Evolutionary conservation across 2,888 invertebrate species (phyloP).

Genomic region (Bedellia somnulentella): DNA sequence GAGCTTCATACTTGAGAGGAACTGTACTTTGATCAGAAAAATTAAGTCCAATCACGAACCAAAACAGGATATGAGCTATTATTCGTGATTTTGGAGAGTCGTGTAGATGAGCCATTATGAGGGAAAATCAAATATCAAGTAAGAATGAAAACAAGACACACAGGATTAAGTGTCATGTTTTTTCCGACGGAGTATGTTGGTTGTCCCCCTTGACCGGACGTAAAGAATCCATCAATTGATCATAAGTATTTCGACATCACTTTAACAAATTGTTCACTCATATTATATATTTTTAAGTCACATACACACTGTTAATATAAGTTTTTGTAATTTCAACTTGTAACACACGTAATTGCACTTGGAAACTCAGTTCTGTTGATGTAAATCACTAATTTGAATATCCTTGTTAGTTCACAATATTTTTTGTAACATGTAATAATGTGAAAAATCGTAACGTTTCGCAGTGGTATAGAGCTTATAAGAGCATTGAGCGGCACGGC

Average conservation of each 20-base stretch:
- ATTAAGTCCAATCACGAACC: conserved; percentile 42
- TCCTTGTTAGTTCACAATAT: too few species aligned
- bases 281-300: too few species aligned
- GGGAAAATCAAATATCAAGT: conserved; percentile 50
- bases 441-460: too few species aligned
- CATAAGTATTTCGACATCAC: conserved; percentile 32
- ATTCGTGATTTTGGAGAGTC: conserved; percentile 30
- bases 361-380: too few species aligned
- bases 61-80: conserved; percentile 38
- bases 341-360: too few species aligned
- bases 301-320: too few species aligned
- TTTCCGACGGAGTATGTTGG: conserved; percentile 52
- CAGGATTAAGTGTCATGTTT: conserved; percentile 56
- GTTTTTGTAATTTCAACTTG: too few species aligned
- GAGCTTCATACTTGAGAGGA: conserved; percentile 72
- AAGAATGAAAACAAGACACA: conserved; percentile 52
- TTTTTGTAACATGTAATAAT: too few species aligned
- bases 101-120: conserved; percentile 40
- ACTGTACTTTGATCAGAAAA: conserved; percentile 51
- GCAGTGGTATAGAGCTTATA: too few species aligned
- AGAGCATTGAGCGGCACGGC: conserved; percentile 51
- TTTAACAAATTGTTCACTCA: conserved; percentile 38
- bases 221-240: conserved; percentile 56
- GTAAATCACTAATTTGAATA: too few species aligned
- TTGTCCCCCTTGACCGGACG: conserved; percentile 48